Conservation (phyloP, 2,113 vertebrate species). For the Pedionomus torquatus region DNA sequence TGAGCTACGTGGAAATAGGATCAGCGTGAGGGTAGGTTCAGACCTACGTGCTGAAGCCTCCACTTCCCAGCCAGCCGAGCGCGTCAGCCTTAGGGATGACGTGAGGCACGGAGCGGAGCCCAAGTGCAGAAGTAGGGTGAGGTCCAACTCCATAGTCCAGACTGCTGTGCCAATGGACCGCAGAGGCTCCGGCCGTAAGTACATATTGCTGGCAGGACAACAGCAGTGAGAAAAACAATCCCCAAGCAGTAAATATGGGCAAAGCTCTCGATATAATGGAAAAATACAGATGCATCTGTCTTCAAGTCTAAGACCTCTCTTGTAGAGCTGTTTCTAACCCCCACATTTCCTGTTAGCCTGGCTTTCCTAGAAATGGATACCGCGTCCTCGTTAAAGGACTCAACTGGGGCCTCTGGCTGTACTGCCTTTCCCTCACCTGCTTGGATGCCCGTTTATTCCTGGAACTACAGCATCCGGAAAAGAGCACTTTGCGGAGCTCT, state of each 20-base stretch:
- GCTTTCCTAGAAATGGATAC: conserved; percentile 37
- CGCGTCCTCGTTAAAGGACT: neutral
- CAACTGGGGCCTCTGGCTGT: neutral
- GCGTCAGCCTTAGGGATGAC: neutral
- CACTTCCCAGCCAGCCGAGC: neutral
- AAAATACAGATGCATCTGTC: conserved; percentile 53
- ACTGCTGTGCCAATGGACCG: neutral
- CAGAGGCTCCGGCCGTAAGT: neutral
- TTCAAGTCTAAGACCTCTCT: neutral
- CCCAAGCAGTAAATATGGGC: conserved; percentile 45
- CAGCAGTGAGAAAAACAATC: conserved; percentile 50
- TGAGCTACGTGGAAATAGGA: neutral
- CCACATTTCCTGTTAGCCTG: conserved; percentile 13
- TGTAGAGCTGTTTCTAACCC: neutral
- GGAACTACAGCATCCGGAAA: neutral
- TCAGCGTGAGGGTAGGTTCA: neutral
- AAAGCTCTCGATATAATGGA: neutral
- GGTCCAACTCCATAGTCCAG: neutral
- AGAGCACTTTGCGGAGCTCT: neutral
- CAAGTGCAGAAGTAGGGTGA: neutral
- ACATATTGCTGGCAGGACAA: conserved; percentile 33
- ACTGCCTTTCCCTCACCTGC: conserved; percentile 38
- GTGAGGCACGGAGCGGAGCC: neutral
- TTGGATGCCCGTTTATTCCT: conserved; percentile 8
- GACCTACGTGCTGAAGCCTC: neutral